Evolutionary conservation across 2,888 invertebrate species (phyloP).

Genomic region (Heliconius hortense): DNA sequence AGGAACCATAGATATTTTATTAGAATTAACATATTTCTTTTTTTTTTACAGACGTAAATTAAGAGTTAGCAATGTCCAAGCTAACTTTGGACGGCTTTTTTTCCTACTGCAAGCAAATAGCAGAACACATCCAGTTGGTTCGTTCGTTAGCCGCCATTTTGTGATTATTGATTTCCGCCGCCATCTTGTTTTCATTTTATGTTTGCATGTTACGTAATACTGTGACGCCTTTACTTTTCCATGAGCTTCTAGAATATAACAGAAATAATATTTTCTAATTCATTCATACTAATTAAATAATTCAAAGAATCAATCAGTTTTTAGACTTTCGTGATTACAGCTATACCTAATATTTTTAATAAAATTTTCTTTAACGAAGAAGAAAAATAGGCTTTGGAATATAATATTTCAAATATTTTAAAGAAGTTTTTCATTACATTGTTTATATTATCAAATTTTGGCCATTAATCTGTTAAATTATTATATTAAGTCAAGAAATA

Average conservation of each 20-base stretch:
- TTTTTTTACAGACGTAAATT: conserved; percentile 72
- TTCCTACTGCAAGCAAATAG: conserved; percentile 82
- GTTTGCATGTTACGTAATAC: conserved; percentile 40
- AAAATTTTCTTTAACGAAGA: not conserved
- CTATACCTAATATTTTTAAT: not conserved
- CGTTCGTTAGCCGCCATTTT: conserved; percentile 68
- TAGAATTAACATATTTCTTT: conserved; percentile 56
- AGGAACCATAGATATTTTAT: conserved; percentile 44
- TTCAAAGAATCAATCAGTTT: not conserved
- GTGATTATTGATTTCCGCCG: conserved; percentile 54
- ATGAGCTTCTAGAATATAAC: conserved; percentile 5
- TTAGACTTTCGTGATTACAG: not conserved
- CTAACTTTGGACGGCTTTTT: conserved; percentile 80
- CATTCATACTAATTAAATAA: not conserved
- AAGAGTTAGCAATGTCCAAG: conserved; percentile 74
- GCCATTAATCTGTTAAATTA: not conserved
- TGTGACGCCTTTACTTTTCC: conserved; percentile 33
- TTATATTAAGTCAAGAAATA: not conserved
- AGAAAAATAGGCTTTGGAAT: not conserved
- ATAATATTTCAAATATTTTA: not conserved
- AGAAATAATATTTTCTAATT: not conserved
- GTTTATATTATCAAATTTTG: not conserved
- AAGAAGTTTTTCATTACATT: not conserved
- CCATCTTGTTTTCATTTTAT: conserved; percentile 51
- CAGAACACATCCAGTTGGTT: conserved; percentile 81